Percentiles rank a stretch among this genome's conserved stretches.
Evolutionary conservation across 2,113 vertebrate genomes (phyloP).

Genomic region (Chascanopsetta lugubris): DNA sequence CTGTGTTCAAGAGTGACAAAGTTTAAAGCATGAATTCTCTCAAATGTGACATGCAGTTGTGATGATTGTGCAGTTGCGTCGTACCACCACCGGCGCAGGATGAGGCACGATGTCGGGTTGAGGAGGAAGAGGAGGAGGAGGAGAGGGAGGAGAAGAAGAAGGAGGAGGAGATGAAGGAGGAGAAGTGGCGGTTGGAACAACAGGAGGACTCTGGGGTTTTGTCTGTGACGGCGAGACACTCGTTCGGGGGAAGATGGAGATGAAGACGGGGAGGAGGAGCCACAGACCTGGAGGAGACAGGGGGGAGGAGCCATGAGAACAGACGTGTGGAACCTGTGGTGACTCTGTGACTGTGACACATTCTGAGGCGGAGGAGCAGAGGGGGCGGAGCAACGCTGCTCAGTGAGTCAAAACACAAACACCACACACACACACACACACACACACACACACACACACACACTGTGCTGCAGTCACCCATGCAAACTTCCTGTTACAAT

Average conservation of each 20-base stretch:
- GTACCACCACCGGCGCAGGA: constrained; percentile 58
- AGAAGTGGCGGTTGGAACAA: background rate
- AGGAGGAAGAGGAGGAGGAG: constrained; percentile 15
- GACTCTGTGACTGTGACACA: constrained; percentile 25
- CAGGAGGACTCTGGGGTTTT: constrained; percentile 4
- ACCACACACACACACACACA: background rate
- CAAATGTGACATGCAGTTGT: too few species aligned
- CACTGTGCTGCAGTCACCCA: too few species aligned
- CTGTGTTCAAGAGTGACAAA: too few species aligned
- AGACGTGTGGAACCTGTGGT: background rate
- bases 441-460: too few species aligned
- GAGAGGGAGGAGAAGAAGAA: constrained; percentile 1
- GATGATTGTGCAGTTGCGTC: background rate
- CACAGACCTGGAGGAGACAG: constrained; percentile 61
- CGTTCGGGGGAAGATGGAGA: constrained; percentile 30
- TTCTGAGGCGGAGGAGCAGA: background rate
- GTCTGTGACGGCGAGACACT: constrained; percentile 22
- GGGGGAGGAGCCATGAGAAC: background rate
- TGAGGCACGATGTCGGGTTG: constrained; percentile 17
- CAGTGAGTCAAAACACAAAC: constrained; percentile 9
- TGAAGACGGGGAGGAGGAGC: constrained; percentile 54
- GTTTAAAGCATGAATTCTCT: too few species aligned
- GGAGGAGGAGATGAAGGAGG: too few species aligned
- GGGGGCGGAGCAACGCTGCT: background rate
- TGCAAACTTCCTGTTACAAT: too few species aligned